phyloP scores from a whole-genome alignment of 2,797 vertebrate species.

The Macropus fuliginosus region DNA sequence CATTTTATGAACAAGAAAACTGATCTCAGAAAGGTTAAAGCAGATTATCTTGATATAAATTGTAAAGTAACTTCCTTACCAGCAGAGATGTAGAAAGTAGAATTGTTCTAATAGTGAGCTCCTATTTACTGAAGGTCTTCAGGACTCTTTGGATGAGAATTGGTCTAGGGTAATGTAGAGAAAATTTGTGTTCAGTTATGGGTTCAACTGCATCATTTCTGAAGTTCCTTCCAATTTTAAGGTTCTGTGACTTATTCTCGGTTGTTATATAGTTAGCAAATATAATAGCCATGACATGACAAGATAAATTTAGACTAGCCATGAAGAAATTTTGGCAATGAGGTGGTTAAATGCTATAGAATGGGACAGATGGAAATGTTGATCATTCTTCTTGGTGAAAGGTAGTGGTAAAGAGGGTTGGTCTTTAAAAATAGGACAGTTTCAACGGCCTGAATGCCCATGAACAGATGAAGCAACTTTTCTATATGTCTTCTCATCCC shows the following conservation, averaged over 20 bases:
- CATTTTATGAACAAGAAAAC: not conserved
- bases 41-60: not conserved
- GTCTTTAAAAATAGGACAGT: not conserved
- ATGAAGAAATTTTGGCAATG: not conserved
- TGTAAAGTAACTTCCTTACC: not conserved
- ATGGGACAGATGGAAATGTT: not conserved
- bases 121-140: not conserved
- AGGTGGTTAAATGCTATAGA: not conserved
- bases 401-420: not conserved
- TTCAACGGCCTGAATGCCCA: not conserved
- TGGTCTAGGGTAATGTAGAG: not conserved
- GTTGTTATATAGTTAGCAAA: not conserved
- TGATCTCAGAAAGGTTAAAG: not conserved
- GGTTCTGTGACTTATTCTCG: not conserved
- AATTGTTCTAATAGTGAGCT: not conserved
- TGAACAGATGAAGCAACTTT: not conserved
- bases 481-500: not conserved
- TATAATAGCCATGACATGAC: not conserved
- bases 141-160: not conserved
- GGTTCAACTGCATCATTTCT: not conserved
- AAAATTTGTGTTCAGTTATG: not conserved
- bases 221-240: not conserved
- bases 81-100: not conserved
- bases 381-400: not conserved
- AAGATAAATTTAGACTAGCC: not conserved